phyloP scores from a whole-genome alignment of 1,140 invertebrate genomes.

The Pseudomyrmex concolor region DNA sequence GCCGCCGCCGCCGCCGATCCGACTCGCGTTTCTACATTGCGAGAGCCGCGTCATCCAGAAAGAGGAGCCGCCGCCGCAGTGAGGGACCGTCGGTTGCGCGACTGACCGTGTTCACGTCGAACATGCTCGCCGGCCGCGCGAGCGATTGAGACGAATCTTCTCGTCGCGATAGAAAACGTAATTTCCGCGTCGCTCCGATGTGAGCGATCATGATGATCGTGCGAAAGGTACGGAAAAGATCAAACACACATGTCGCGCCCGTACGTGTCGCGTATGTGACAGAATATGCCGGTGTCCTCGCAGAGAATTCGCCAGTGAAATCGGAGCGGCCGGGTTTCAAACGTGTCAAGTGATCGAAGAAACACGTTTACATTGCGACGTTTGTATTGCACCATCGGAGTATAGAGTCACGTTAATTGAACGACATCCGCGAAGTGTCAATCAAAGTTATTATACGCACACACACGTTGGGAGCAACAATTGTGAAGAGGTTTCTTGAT shows the following conservation, averaged over 20 bases:
- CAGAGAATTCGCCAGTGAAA: not conserved
- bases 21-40: slow-evolving; percentile 25
- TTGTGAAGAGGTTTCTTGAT: too few species aligned
- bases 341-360: slow-evolving; percentile 9
- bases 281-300: not conserved
- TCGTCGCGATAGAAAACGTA: slow-evolving; percentile 19
- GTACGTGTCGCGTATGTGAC: not conserved
- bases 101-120: slow-evolving; percentile 7
- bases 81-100: slow-evolving; percentile 18
- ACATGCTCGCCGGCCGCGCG: slow-evolving; percentile 37
- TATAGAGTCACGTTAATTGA: not conserved
- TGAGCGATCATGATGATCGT: slow-evolving; percentile 64
- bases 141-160: slow-evolving; percentile 17
- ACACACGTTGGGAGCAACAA: too few species aligned
- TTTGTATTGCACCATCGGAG: not conserved
- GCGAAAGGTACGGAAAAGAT: slow-evolving; percentile 59
- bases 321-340: not conserved
- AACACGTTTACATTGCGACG: not conserved
- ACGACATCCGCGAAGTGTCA: not conserved
- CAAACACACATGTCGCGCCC: not conserved
- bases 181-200: slow-evolving; percentile 20
- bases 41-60: slow-evolving; percentile 17
- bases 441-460: not conserved
- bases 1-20: not conserved
- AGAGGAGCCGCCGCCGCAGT: slow-evolving; percentile 30